phyloP scores from a whole-genome alignment of 2,113 vertebrate species.

The Platycercus adscitus region DNA sequence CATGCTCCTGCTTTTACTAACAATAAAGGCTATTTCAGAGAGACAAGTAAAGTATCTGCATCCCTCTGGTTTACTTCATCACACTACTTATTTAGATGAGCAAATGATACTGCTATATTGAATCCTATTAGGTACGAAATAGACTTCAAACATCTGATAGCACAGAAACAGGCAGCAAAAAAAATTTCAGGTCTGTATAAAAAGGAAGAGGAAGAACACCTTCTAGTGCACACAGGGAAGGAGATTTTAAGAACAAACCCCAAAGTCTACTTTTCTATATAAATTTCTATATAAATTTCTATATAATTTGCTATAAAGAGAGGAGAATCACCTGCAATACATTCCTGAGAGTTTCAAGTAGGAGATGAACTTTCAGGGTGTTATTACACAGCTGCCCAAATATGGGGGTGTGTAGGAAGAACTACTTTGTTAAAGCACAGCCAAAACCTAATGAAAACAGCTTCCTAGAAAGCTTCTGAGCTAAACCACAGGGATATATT shows the following conservation, averaged over 20 bases:
- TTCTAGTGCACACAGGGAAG: fast-evolving
- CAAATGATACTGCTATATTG: background rate
- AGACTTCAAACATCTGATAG: background rate
- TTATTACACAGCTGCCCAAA: background rate
- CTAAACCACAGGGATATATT: background rate
- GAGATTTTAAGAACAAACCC: background rate
- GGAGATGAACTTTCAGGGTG: background rate
- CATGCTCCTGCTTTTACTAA: background rate
- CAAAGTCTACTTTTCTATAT: background rate
- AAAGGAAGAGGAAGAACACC: background rate
- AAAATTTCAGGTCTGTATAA: background rate
- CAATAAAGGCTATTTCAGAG: background rate
- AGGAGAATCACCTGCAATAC: background rate
- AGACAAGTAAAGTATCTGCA: background rate
- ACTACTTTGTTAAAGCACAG: background rate
- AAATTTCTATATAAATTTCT: background rate
- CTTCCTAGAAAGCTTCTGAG: background rate
- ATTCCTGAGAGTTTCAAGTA: background rate
- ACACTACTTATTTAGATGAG: background rate
- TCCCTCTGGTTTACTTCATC: background rate
- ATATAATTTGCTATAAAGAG: background rate
- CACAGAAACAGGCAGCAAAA: background rate
- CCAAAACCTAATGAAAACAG: background rate
- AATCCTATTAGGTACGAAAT: background rate
- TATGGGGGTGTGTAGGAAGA: background rate